A percentile compares a stretch with the other conserved stretches of the same genome.
Conservation (phyloP, 2,113 vertebrate genomes). For the Hoplias malabaricus region DNA sequence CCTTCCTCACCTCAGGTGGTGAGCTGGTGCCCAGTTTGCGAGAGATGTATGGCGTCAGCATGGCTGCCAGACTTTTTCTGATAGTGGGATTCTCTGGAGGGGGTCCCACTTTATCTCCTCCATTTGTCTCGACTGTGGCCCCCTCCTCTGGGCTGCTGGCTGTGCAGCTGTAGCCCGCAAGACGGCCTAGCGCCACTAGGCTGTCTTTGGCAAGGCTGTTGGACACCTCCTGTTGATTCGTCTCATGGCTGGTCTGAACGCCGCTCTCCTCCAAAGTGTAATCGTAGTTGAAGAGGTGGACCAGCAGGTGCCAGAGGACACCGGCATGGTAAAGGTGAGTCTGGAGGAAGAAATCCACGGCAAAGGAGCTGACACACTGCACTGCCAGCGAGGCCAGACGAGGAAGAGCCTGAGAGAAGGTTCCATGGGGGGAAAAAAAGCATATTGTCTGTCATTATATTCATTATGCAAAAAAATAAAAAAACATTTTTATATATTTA, state of each 20-base stretch:
- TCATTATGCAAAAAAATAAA: not conserved
- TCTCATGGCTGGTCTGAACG: constrained; percentile 92
- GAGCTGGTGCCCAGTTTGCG: constrained; percentile 81
- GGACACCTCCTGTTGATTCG: constrained; percentile 96
- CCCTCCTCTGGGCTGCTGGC: constrained; percentile 64
- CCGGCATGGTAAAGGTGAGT: constrained; percentile 94
- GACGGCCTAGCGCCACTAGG: constrained; percentile 85
- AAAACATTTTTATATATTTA: not conserved
- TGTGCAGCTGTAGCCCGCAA: constrained; percentile 81
- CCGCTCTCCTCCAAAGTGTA: constrained; percentile 97
- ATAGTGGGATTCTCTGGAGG: constrained; percentile 93
- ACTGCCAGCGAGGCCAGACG: constrained; percentile 87
- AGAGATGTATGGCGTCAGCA: constrained; percentile 92
- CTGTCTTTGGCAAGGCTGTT: constrained; percentile 93
- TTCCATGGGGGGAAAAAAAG: not conserved
- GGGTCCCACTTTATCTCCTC: constrained; percentile 25
- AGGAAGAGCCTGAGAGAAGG: constrained; percentile 78
- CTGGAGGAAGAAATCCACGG: constrained; percentile 95
- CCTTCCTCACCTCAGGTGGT: constrained; percentile 80
- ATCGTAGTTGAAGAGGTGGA: constrained; percentile 94
- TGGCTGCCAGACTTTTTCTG: constrained; percentile 90
- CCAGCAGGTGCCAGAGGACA: constrained; percentile 92
- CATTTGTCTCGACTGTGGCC: constrained; percentile 37
- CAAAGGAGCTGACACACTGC: constrained; percentile 93
- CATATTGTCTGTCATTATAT: not conserved